These are phyloP conservation scores for Hystrix cristata DNA, from an alignment of 2,113 vertebrate species.

Conservation along the genomic window DNA sequence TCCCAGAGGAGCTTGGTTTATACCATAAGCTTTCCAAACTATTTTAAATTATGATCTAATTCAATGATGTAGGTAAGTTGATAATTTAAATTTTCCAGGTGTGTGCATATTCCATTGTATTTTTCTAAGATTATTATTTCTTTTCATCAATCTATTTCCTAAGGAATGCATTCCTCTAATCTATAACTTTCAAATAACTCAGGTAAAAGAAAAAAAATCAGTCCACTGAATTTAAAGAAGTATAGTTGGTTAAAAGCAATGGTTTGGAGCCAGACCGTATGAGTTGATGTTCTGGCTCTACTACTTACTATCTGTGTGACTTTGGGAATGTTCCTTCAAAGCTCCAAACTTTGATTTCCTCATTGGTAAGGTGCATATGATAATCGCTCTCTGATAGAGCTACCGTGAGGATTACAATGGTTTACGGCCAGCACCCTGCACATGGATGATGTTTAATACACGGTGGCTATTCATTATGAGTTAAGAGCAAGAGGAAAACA, in stretches of 20 bases:
- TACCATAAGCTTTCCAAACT: neutral
- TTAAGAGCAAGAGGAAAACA: constrained; percentile 1
- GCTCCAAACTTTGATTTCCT: neutral
- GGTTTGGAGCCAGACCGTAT: neutral
- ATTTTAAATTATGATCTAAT: neutral
- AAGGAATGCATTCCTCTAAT: neutral
- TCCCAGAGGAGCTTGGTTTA: neutral
- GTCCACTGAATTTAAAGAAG: neutral
- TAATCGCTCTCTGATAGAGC: neutral
- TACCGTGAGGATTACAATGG: neutral
- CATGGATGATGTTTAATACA: neutral
- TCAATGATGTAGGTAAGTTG: neutral
- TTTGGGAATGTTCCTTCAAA: constrained; percentile 40
- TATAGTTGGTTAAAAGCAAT: neutral
- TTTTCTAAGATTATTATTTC: constrained; percentile 13
- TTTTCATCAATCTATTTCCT: neutral
- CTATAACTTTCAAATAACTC: neutral
- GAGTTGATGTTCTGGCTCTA: neutral
- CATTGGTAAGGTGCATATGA: neutral
- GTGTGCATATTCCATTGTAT: neutral
- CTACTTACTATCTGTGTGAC: neutral
- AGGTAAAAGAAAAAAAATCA: neutral
- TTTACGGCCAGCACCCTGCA: neutral
- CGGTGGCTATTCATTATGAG: neutral
- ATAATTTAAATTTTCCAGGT: neutral